These are phyloP conservation scores for Drosophila cognata DNA, from an alignment of 2,888 invertebrate genomes.

Conservation along the genomic window DNA sequence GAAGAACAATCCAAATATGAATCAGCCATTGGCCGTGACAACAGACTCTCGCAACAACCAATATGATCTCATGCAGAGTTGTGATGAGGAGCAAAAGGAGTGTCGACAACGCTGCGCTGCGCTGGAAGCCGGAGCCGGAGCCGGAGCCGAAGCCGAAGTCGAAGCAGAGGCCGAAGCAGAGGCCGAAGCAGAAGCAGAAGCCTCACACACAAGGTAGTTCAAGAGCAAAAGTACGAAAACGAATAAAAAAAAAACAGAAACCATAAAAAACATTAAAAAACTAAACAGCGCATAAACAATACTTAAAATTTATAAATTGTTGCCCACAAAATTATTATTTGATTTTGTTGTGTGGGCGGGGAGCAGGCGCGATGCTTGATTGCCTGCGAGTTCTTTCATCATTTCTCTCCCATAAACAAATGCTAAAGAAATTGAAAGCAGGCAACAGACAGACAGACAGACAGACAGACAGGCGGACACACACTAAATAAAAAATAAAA, in stretches of 20 bases:
- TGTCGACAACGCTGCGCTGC: conserved; percentile 11
- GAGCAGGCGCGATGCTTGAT: conserved; percentile 5
- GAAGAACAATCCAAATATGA: conserved; percentile 52
- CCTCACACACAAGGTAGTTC: conserved; percentile 32
- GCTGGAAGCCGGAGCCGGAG: background rate
- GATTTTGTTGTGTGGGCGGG: conserved; percentile 58
- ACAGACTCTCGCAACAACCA: conserved; percentile 79
- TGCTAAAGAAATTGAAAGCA: conserved; percentile 35
- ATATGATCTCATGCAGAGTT: conserved; percentile 78
- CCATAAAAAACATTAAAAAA: conserved; percentile 7
- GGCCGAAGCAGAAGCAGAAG: too few species aligned
- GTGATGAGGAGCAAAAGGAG: conserved; percentile 28
- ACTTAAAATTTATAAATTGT: conserved; percentile 62
- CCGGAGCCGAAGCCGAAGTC: background rate
- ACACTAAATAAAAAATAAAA: conserved; percentile 2
- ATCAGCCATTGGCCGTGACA: conserved; percentile 52
- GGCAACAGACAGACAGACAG: conserved; percentile 18
- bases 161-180: background rate
- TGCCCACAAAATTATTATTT: conserved; percentile 73
- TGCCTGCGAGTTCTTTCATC: conserved; percentile 36
- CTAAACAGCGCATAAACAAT: conserved; percentile 49
- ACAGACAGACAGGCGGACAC: conserved; percentile 28
- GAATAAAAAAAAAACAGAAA: conserved; percentile 12
- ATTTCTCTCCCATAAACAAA: conserved; percentile 55
- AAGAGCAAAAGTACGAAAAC: conserved; percentile 23